Conservation (phyloP, 2,888 invertebrate genomes). For the Leucophenga montana region DNA sequence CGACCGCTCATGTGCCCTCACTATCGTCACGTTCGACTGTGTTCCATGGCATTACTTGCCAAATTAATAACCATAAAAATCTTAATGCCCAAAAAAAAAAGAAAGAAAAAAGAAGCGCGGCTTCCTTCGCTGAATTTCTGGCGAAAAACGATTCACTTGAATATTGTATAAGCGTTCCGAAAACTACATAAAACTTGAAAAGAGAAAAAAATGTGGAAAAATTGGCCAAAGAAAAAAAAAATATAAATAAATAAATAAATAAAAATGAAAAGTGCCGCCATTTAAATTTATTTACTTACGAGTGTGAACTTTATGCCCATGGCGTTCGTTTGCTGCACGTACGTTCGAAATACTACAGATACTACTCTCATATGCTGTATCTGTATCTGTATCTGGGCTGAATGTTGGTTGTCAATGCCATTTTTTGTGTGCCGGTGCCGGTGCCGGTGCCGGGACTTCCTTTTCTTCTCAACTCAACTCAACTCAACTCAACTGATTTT, state of each 20-base stretch:
- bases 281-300: conserved; percentile 67
- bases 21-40: neutral
- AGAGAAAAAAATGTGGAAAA: too few relatives aligned
- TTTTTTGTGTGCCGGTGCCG: conserved; percentile 41
- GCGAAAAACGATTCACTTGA: conserved; percentile 53
- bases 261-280: conserved; percentile 61
- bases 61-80: conserved; percentile 66
- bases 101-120: conserved; percentile 41
- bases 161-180: conserved; percentile 24
- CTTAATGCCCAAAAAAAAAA: conserved; percentile 54
- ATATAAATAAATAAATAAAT: conserved; percentile 34
- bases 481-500: neutral
- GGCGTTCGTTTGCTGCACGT: conserved; percentile 48
- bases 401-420: conserved; percentile 57
- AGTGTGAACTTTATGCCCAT: conserved; percentile 66
- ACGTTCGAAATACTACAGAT: neutral
- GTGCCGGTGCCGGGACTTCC: neutral
- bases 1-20: conserved; percentile 16
- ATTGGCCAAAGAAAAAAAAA: neutral
- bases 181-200: conserved; percentile 39
- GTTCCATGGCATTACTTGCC: conserved; percentile 57
- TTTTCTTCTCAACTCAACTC: too few relatives aligned
- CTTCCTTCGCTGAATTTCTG: conserved; percentile 63
- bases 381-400: conserved; percentile 13
- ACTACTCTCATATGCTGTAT: neutral